A percentile compares a stretch with the other conserved stretches of the same genome.
Conservation (phyloP, 2,797 vertebrate species). For the Phrynocephalus forsythii region DNA sequence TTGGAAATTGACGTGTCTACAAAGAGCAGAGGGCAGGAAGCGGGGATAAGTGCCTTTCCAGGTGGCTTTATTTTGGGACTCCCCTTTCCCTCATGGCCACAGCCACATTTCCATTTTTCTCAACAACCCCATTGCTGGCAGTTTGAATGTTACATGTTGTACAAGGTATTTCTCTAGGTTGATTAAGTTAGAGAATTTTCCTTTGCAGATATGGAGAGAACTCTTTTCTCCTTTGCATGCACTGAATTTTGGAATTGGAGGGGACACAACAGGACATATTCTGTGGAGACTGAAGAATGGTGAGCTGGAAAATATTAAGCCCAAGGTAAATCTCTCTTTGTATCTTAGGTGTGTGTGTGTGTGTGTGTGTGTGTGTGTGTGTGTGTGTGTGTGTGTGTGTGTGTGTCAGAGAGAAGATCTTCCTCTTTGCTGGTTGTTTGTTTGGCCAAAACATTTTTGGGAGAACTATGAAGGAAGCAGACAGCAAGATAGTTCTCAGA, state of each 20-base stretch:
- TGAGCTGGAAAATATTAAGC: conserved; percentile 95
- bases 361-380: too few species aligned
- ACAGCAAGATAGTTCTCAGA: neutral
- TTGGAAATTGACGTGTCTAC: too few species aligned
- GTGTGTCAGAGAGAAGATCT: neutral
- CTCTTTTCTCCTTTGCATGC: conserved; percentile 97
- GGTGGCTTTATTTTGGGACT: too few species aligned
- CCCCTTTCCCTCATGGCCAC: too few species aligned
- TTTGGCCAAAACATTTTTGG: neutral
- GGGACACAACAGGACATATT: conserved; percentile 94
- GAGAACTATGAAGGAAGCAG: neutral
- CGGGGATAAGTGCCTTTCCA: too few species aligned
- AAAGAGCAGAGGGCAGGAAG: too few species aligned
- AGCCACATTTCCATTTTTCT: neutral
- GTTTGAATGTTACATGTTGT: too few species aligned
- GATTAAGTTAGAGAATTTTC: neutral
- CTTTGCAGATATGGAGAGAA: conserved; percentile 91
- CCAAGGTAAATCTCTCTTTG: conserved; percentile 82
- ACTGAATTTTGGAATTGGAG: conserved; percentile 94
- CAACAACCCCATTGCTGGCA: neutral
- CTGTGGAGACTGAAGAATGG: conserved; percentile 97
- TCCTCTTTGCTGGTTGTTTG: neutral
- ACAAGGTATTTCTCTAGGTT: neutral
- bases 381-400: too few species aligned
- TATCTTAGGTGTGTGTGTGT: too few species aligned